Conservation (phyloP, 2,888 invertebrate species). For the Euclidia mi region DNA sequence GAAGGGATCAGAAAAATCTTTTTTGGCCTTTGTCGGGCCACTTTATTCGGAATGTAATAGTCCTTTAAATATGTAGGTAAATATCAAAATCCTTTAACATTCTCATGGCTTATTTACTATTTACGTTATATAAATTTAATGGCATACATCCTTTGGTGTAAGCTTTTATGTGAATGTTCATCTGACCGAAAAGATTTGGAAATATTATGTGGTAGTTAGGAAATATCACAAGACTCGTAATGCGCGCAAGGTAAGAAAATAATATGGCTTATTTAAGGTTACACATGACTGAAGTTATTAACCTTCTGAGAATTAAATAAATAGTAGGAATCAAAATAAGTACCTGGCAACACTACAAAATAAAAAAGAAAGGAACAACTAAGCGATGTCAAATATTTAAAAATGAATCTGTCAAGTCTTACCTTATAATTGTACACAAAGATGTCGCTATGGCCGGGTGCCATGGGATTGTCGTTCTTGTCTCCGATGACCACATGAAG, state of each 20-base stretch:
- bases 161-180: constrained; percentile 5
- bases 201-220: constrained; percentile 4
- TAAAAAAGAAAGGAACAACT: neutral
- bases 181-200: constrained; percentile 11
- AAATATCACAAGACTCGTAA: neutral
- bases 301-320: neutral
- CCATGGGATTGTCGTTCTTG: constrained; percentile 97
- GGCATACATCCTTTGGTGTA: constrained; percentile 18
- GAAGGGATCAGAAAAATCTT: constrained; percentile 65
- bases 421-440: constrained; percentile 98
- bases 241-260: neutral
- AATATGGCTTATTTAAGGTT: neutral
- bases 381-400: neutral
- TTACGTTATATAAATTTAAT: constrained; percentile 26
- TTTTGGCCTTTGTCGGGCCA: constrained; percentile 56
- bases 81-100: constrained; percentile 49
- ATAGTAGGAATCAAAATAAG: neutral
- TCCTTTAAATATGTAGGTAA: constrained; percentile 59
- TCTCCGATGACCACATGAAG: constrained; percentile 98
- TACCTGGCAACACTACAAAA: neutral
- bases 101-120: constrained; percentile 44
- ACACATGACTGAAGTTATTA: neutral
- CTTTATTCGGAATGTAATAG: constrained; percentile 68
- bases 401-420: constrained; percentile 38
- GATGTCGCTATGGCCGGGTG: constrained; percentile 96